A percentile compares a stretch with the other conserved stretches of the same genome.
These are phyloP conservation scores for Adineta ricciae DNA, from an alignment of 2,888 invertebrate species.

Conservation along the genomic window DNA sequence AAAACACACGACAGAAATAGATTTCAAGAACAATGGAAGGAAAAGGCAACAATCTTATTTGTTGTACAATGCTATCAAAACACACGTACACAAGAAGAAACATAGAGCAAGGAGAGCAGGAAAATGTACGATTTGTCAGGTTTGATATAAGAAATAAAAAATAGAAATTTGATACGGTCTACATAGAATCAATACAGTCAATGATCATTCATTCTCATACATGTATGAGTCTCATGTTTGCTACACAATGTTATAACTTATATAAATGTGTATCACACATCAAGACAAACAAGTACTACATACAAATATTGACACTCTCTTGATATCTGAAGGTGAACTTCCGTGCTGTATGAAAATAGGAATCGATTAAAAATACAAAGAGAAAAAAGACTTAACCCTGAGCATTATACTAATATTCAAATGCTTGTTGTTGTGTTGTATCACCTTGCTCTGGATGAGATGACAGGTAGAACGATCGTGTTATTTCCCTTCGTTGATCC, in stretches of 20 bases:
- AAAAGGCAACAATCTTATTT: not conserved
- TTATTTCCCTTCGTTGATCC: not conserved
- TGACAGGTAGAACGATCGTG: not conserved
- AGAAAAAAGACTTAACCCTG: not conserved
- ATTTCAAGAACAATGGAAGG: not conserved
- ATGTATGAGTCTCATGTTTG: not conserved
- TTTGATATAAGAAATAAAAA: not conserved
- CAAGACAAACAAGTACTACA: not conserved
- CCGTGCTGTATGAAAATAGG: not conserved
- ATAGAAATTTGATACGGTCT: not conserved
- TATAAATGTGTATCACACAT: not conserved
- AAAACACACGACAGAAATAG: not conserved
- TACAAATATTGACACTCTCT: not conserved
- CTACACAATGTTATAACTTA: not conserved
- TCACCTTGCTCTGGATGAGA: not conserved
- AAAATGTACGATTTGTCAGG: not conserved
- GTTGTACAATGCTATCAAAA: not conserved
- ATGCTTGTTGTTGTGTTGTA: not conserved
- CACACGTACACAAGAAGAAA: not conserved
- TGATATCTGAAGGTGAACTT: not conserved
- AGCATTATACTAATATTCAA: slow-evolving; percentile 1
- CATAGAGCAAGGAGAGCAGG: not conserved
- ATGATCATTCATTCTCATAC: not conserved
- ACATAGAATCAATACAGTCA: not conserved
- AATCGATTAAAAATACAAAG: not conserved